Base-by-base conservation (phyloP, 2,113 vertebrate species). In the Parotia lawesii region DNA sequence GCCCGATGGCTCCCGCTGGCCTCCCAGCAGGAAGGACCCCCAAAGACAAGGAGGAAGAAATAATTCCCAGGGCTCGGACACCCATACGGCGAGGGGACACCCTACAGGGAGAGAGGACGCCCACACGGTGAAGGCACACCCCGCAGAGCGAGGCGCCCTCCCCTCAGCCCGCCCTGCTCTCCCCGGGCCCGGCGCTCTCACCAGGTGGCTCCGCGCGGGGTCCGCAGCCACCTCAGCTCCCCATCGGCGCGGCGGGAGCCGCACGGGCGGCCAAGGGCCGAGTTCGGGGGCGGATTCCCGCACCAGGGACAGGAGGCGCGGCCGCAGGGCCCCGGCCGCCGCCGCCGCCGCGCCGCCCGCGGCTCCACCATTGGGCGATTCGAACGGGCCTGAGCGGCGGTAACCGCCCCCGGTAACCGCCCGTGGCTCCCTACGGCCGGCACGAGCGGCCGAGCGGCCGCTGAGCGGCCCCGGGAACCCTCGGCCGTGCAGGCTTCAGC, bases 331-430 rank as follows among this genome's bases (percentile, higher is more conserved):
- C 54, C 72, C 1, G 73, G 47, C 47, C 64, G 64, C 19, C 73
- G 33, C 29, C 84, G 19, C 64, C 64, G 64, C 73, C 84, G 73
- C 56, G 38, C 54, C 64, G 56, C 28, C 84, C 84, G 56, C 64
- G 85, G 85, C n/a, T 87, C 74, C 85, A 78, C 74, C 85, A 87
- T 87, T 87, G 85, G 74, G 57, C 24, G 74, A 79, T 87, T 79
- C 48, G 74, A 87, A 87, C 25, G 74, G 25, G 25, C 42, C 42
- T 8, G 57, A 87, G 74, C 85, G 75, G 50, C 37, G 35, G 85
- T 79, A 42, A 87, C 85, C 85, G 85, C 85, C 85, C 84, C 85
- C 85, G 66, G 85, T 56, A 87, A 64, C 85, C 29, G 85, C 74
- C 85, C 40, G 15, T 47, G 16, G 65, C 73, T 6, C 72, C 14